Evolutionary conservation across 2,888 invertebrate species (phyloP).

Genomic region (Liopterus haemorrhoidalis): DNA sequence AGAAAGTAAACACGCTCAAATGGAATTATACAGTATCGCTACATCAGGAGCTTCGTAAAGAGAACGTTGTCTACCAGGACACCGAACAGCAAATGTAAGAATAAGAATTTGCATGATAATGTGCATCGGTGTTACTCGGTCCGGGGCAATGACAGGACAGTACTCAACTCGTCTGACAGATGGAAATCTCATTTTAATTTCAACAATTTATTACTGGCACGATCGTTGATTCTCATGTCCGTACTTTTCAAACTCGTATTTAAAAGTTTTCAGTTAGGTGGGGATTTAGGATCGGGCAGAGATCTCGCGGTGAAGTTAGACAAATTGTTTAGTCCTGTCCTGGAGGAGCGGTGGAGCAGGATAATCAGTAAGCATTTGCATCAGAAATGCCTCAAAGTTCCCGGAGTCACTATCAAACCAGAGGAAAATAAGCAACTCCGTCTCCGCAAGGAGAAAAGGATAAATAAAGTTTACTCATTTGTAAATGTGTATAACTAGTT

Average conservation of each 20-base stretch:
- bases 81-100: slow-evolving; percentile 44
- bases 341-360: slow-evolving; percentile 23
- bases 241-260: background rate
- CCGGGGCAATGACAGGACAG: slow-evolving; percentile 23
- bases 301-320: slow-evolving; percentile 5
- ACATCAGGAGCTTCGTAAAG: slow-evolving; percentile 10
- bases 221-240: too few species aligned
- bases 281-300: background rate
- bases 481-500: slow-evolving; percentile 34
- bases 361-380: slow-evolving; percentile 42
- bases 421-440: slow-evolving; percentile 38
- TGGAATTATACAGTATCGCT: slow-evolving; percentile 21
- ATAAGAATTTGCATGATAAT: slow-evolving; percentile 47
- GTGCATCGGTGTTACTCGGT: slow-evolving; percentile 41
- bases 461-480: slow-evolving; percentile 44
- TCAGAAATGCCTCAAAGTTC: slow-evolving; percentile 41
- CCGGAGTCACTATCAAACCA: slow-evolving; percentile 33
- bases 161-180: background rate
- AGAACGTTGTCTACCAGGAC: slow-evolving; percentile 24
- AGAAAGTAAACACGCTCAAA: slow-evolving; percentile 22
- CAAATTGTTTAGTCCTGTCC: slow-evolving; percentile 6
- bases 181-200: background rate
- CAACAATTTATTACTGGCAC: too few species aligned
- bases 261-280: background rate
- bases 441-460: slow-evolving; percentile 33